Conservation (phyloP, 1,140 invertebrate species). For the Dendrolimus punctatus region DNA sequence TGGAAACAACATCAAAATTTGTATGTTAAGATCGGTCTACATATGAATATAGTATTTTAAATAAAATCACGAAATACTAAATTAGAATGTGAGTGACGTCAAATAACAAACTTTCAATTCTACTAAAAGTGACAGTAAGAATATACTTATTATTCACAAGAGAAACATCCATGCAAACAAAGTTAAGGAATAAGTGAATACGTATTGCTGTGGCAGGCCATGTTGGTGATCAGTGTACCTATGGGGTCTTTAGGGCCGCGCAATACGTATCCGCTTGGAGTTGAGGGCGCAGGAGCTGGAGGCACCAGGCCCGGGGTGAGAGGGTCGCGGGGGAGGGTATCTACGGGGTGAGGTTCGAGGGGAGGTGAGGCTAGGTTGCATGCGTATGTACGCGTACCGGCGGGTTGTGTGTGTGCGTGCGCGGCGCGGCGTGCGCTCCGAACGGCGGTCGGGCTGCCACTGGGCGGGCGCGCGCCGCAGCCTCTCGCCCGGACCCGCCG, state of each 20-base stretch:
- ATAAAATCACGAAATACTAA: too few relatives aligned
- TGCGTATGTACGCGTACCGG: conserved; percentile 53
- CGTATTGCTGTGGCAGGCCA: background rate
- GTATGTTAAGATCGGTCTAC: too few relatives aligned
- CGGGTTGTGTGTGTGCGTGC: conserved; percentile 45
- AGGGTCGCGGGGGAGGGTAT: conserved; percentile 9
- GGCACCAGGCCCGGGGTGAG: background rate
- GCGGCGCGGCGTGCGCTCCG: conserved; percentile 57
- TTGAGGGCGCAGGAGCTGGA: conserved; percentile 9
- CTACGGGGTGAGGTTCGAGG: conserved; percentile 10
- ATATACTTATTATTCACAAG: background rate
- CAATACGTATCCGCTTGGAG: conserved; percentile 55
- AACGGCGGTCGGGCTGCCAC: conserved; percentile 50
- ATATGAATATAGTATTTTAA: too few relatives aligned
- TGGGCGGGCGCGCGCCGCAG: conserved; percentile 35
- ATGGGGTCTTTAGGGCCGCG: conserved; percentile 25
- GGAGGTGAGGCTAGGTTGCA: conserved; percentile 25
- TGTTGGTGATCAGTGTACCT: conserved; percentile 8
- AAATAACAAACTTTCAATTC: too few relatives aligned
- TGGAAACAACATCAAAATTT: too few relatives aligned
- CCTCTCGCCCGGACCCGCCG: conserved; percentile 40
- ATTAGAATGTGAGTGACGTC: too few relatives aligned
- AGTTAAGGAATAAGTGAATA: too few relatives aligned
- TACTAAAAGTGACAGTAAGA: too few relatives aligned
- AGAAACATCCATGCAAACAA: too few relatives aligned